A percentile compares a stretch with the other conserved stretches of the same genome.
phyloP scores from a whole-genome alignment of 1,140 invertebrate species.

The Drosophila guanche region DNA sequence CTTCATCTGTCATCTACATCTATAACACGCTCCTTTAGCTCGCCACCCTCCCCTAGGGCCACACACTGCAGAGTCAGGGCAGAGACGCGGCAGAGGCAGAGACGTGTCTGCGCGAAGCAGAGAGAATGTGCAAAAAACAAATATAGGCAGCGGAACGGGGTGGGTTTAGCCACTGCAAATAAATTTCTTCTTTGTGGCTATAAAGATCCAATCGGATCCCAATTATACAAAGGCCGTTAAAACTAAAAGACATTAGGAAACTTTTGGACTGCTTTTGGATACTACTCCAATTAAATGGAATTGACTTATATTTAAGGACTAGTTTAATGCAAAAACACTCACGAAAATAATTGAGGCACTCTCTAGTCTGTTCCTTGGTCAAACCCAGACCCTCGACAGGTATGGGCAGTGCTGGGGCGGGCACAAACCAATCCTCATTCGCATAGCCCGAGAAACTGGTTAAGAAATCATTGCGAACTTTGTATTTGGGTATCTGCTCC shows the following conservation, averaged over 20 bases:
- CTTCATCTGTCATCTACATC: too few relatives aligned
- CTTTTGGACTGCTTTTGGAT: conserved; percentile 1
- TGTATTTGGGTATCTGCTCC: conserved; percentile 97
- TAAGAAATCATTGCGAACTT: conserved; percentile 95
- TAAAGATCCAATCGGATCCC: too few relatives aligned
- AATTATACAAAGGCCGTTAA: conserved; percentile 9
- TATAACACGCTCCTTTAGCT: too few relatives aligned
- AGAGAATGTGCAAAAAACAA: too few relatives aligned
- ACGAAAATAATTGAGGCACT: conserved; percentile 97
- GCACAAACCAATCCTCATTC: conserved; percentile 97
- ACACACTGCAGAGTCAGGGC: too few relatives aligned
- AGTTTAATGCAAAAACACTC: conserved; percentile 85
- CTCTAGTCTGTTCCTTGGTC: conserved; percentile 96
- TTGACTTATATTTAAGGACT: neutral
- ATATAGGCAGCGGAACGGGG: too few relatives aligned
- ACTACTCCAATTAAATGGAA: conserved; percentile 7
- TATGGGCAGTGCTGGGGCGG: conserved; percentile 90
- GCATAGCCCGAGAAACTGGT: conserved; percentile 98
- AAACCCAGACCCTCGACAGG: conserved; percentile 91
- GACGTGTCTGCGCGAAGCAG: too few relatives aligned
- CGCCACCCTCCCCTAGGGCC: too few relatives aligned
- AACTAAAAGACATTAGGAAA: conserved; percentile 28
- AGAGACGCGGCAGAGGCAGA: too few relatives aligned
- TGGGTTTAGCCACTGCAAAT: too few relatives aligned
- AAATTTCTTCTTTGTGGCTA: too few relatives aligned